Evolutionary conservation across 92 coral and sea anemone species (phyloP).

Genomic region (Plumapathes pennacea): DNA sequence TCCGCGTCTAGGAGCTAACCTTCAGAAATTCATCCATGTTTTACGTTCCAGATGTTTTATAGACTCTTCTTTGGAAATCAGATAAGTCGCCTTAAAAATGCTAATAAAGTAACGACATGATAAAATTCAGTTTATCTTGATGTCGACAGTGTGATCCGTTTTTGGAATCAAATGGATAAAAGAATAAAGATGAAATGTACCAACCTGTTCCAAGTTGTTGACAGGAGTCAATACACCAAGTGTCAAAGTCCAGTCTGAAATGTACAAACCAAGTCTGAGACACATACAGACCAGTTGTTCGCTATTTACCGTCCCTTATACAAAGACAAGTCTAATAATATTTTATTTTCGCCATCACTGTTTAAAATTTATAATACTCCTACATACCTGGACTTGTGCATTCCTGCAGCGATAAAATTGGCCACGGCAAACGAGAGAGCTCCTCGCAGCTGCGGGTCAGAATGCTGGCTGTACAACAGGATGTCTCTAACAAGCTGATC

Average conservation of each 20-base stretch:
- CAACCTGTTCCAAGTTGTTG: slow-evolving; percentile 66
- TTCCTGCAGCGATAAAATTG: slow-evolving; percentile 68
- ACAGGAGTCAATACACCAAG: slow-evolving; percentile 78
- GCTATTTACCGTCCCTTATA: too few relatives aligned
- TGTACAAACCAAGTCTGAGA: neutral
- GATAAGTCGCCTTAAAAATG: too few relatives aligned
- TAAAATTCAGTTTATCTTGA: too few relatives aligned
- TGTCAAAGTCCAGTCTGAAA: slow-evolving; percentile 71
- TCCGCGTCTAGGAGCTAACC: too few relatives aligned
- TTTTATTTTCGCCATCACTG: neutral
- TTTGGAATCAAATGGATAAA: too few relatives aligned
- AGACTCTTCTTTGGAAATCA: too few relatives aligned
- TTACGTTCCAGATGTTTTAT: too few relatives aligned
- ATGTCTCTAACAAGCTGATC: slow-evolving; percentile 88
- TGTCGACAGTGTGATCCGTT: too few relatives aligned
- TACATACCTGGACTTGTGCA: slow-evolving; percentile 74
- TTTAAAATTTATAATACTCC: neutral
- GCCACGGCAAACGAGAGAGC: slow-evolving; percentile 76
- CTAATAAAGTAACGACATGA: too few relatives aligned
- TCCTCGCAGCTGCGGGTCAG: slow-evolving; percentile 94
- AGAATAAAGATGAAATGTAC: neutral
- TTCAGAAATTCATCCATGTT: too few relatives aligned
- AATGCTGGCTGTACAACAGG: slow-evolving; percentile 78
- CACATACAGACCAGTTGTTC: neutral
- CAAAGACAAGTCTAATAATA: neutral